phyloP scores from a whole-genome alignment of 2,113 vertebrate genomes.

The Carassius auratus region DNA sequence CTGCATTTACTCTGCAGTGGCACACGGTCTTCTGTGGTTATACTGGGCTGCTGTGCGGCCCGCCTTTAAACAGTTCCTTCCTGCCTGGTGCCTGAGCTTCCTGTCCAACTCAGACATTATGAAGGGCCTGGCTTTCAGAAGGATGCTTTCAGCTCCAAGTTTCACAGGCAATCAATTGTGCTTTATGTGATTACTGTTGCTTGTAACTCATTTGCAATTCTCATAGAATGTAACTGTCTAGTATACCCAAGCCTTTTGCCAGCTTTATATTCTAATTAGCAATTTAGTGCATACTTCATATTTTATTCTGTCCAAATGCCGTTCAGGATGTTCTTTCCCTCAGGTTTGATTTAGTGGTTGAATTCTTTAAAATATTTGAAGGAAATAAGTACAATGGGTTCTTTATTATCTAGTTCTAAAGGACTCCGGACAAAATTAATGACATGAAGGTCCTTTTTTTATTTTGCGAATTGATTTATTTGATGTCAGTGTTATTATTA shows the following conservation, averaged over 20 bases:
- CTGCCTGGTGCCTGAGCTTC: constrained; percentile 57
- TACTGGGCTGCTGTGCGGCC: constrained; percentile 93
- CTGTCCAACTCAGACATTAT: constrained; percentile 37
- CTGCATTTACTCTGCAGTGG: constrained; percentile 77
- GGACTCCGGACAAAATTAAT: constrained; percentile 74
- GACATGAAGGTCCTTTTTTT: constrained; percentile 70
- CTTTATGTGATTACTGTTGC: constrained; percentile 75
- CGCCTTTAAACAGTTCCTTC: constrained; percentile 69
- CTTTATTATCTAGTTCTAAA: constrained; percentile 54
- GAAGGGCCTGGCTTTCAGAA: constrained; percentile 53
- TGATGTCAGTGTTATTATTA: constrained; percentile 64
- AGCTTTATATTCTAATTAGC: constrained; percentile 65
- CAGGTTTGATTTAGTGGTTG: constrained; percentile 50
- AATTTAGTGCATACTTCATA: constrained; percentile 25
- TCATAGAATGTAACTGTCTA: constrained; percentile 81
- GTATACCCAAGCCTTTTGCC: constrained; percentile 63
- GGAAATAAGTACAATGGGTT: constrained; percentile 36
- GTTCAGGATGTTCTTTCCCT: constrained; percentile 53
- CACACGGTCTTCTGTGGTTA: constrained; percentile 75
- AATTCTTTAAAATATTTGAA: constrained; percentile 39
- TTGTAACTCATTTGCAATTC: constrained; percentile 78
- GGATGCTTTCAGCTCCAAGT: constrained; percentile 67
- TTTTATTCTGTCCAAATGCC: constrained; percentile 50
- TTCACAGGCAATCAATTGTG: constrained; percentile 78
- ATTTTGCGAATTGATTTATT: constrained; percentile 58